Percentiles rank a stretch among this genome's conserved stretches.
Evolutionary conservation across 2,113 vertebrate genomes (phyloP).

Genomic region (Dunckerocampus dactyliophorus): DNA sequence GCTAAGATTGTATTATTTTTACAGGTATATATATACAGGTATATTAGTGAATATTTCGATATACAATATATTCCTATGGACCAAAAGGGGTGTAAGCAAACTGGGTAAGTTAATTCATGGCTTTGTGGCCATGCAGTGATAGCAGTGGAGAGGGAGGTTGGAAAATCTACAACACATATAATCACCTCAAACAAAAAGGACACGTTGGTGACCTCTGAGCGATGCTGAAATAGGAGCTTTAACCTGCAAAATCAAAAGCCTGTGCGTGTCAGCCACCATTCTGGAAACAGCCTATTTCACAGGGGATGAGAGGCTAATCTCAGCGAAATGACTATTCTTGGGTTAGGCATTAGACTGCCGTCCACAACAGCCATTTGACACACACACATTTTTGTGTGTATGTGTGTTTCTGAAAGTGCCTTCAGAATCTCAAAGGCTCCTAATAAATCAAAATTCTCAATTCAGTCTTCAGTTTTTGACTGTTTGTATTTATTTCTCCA

Average conservation of each 20-base stretch:
- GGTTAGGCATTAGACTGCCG: conserved; percentile 9
- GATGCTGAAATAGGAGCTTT: conserved; percentile 9
- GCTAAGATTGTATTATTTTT: no score
- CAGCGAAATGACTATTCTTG: conserved; percentile 39
- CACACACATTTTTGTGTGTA: conserved; percentile 2
- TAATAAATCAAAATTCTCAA: conserved; percentile 20
- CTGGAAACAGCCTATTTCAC: conserved; percentile 60
- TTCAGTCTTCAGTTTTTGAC: neutral
- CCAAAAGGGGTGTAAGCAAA: neutral
- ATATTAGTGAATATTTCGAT: no score
- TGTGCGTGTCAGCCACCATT: conserved; percentile 23
- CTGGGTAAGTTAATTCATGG: neutral
- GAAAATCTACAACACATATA: neutral
- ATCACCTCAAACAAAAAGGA: conserved; percentile 17
- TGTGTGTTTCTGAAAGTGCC: conserved; percentile 6
- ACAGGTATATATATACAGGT: no score
- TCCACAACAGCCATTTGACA: neutral
- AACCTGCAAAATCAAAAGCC: conserved; percentile 34
- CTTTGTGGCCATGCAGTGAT: neutral
- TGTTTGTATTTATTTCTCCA: conserved; percentile 23
- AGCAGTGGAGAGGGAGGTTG: neutral
- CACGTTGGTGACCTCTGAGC: conserved; percentile 31
- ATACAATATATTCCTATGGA: neutral
- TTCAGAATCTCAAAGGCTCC: conserved; percentile 4
- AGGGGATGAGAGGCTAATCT: conserved; percentile 52